Base-by-base conservation (phyloP, 2,888 invertebrate genomes). In the Cepaea hortensis region DNA sequence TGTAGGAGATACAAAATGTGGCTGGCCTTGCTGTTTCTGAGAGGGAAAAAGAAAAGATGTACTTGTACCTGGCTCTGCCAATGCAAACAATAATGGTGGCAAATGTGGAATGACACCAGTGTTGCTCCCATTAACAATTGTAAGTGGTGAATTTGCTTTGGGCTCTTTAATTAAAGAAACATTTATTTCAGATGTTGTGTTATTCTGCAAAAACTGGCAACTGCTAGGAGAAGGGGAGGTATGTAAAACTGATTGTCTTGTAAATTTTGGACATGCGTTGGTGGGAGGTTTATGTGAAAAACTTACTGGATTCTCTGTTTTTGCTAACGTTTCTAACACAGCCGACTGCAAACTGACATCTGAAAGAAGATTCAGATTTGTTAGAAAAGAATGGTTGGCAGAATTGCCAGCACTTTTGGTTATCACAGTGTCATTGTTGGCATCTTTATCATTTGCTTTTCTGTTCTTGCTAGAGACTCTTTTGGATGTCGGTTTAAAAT, bases 281-380 rank as follows among this genome's bases (percentile, higher is more conserved):
- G 13, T 72, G 70, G 81, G 81, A 70, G 11, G n/a, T 6, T 13
- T 13, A n/a, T 35, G 20, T 11, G 82, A 72, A 55, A n/a, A 23
- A 72, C 13, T 50, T 13, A 55, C n/a, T 18, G 62, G n/a, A 70
- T 35, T 55, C 2, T 46, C 11, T 20, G 55, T 35, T 15, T 18
- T 82, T 18, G 18, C 4, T 23, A 23, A 55, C 13, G 48, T 72
- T 50, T 73, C 73, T 73, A 55, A 72, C 6, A 35, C 13, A 48
- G 82, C 82, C 72, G 72, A 72, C 72, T 85, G 46, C 9, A 85
- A 35, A 83, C 87, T 85, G 50, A 85, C 83, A 48, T 77, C 77
- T 35, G 87, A 85, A 15, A 85, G 76, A 3, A 87, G 87, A 62
- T 85, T 82, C 6, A 85, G 72, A 35, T 85, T 86, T 62, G 70